A percentile compares a stretch with the other conserved stretches of the same genome.
These are phyloP conservation scores for Capitella teleta DNA, from an alignment of 1,140 invertebrate genomes.

Conservation along the genomic window DNA sequence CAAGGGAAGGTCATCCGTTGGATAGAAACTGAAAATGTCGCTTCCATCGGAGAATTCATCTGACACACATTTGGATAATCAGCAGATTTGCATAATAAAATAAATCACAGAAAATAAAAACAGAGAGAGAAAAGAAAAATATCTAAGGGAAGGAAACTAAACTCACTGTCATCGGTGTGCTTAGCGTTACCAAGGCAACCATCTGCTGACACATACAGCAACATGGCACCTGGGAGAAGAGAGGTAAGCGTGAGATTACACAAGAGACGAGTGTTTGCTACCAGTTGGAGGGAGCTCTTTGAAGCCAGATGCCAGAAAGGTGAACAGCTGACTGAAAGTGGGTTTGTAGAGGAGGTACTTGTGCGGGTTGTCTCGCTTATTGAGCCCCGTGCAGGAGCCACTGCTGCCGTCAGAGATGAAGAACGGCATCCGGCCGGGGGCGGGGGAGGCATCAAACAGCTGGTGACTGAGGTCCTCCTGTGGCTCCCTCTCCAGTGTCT, in stretches of 20 bases:
- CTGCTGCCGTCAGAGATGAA: conserved; percentile 26
- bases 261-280: no score
- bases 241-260: no score
- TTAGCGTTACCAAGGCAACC: conserved; percentile 78
- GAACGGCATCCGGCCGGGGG: conserved; percentile 55
- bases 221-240: conserved; percentile 74
- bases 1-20: no score
- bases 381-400: no score
- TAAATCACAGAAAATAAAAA: background rate
- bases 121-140: background rate
- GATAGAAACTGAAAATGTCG: no score
- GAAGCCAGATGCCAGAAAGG: conserved; percentile 85
- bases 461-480: conserved; percentile 64
- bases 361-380: conserved; percentile 87
- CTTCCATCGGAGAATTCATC: no score
- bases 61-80: background rate
- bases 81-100: background rate
- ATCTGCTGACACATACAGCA: conserved; percentile 89
- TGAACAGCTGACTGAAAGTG: conserved; percentile 81
- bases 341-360: conserved; percentile 94
- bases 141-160: background rate
- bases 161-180: conserved; percentile 79
- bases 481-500: conserved; percentile 84
- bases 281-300: conserved; percentile 85
- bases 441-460: conserved; percentile 74